These are phyloP conservation scores for Sinocyclocheilus grahami DNA, from an alignment of 2,113 vertebrate species.

Conservation along the genomic window DNA sequence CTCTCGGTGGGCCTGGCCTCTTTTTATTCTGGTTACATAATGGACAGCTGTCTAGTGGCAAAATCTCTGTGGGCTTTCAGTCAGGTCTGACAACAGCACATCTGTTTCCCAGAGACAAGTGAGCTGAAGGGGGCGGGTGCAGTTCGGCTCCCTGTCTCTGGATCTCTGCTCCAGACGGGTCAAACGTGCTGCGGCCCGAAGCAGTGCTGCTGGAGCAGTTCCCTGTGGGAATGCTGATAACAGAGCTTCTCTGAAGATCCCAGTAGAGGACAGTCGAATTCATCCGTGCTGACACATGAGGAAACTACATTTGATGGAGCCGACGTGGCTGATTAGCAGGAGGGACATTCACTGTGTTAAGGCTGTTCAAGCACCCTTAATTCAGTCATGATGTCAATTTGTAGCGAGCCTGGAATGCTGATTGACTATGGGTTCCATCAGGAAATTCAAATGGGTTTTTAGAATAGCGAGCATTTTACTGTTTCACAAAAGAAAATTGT, in stretches of 20 bases:
- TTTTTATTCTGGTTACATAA: constrained; percentile 57
- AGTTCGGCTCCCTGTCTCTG: not conserved
- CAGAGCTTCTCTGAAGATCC: constrained; percentile 1
- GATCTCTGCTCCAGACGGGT: constrained; percentile 13
- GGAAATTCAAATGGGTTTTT: not conserved
- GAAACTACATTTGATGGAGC: constrained; percentile 6
- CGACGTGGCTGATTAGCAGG: not conserved
- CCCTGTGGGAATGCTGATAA: not conserved
- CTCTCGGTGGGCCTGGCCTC: constrained; percentile 24
- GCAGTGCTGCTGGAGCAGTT: not conserved
- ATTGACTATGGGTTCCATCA: not conserved
- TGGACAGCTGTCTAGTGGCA: constrained; percentile 60
- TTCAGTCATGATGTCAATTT: not conserved
- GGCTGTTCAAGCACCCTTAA: not conserved
- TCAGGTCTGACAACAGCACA: constrained; percentile 57
- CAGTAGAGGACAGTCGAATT: constrained; percentile 10
- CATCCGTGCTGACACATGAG: not conserved
- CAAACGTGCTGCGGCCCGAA: not conserved
- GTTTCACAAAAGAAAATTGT: not conserved
- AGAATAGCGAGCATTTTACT: not conserved
- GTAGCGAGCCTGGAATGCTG: not conserved
- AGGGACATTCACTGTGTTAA: not conserved
- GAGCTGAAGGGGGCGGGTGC: not conserved
- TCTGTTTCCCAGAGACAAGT: constrained; percentile 57
- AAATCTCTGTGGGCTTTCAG: constrained; percentile 36